Evolutionary conservation across 2,113 vertebrate species (phyloP), one percentile per base, ranked within the genome.

Genomic region (Choloepus hoffmanni): DNA sequence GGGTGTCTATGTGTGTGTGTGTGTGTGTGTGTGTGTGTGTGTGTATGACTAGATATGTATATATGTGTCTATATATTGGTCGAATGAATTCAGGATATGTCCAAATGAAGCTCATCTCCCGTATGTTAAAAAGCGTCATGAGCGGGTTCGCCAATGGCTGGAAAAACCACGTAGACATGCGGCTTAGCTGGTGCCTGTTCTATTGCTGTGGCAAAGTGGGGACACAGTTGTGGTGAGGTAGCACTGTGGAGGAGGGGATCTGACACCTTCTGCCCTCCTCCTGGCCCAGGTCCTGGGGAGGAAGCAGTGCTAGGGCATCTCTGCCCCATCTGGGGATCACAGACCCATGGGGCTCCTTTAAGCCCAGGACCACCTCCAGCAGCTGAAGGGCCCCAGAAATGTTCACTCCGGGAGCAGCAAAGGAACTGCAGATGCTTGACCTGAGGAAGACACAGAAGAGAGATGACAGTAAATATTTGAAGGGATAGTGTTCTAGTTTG

Each of bases 121-220:
- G 9, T 3, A 0, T 30, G 30, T 19, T 58, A 33, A 58, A 58
- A 33, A 30, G 14, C 15, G 10, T 23, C 23, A 23, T 8, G 58
- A 30, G 67, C 26, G 16, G 4, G 14, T 28, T 65, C 40, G 19
- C 15, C 28, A 2, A 40, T 55, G 40, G 18, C 63, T 12, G 7
- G 13, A 67, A 65, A 78, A 68, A 62, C 45, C n/a, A 7, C 7
- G 4, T 1, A 33, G 73, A 79, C n/a, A 21, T 21, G 5, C 15
- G 15, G 23, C 33, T 15, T 23, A 43, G 16, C 24, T 3, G 2
- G 4, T 2, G 4, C 21, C 24, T 2, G 16, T 50, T 24, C 36
- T 7, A 0, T 24, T n/a, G 1, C 33, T 2, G 0, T 7, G 21
- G 15, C 16, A 26, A 23, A 4, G 6, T 30, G 65, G 36, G 55